A percentile compares a stretch with the other conserved stretches of the same genome.
Evolutionary conservation across 2,888 invertebrate genomes (phyloP).

Genomic region (Catocala fraxini): DNA sequence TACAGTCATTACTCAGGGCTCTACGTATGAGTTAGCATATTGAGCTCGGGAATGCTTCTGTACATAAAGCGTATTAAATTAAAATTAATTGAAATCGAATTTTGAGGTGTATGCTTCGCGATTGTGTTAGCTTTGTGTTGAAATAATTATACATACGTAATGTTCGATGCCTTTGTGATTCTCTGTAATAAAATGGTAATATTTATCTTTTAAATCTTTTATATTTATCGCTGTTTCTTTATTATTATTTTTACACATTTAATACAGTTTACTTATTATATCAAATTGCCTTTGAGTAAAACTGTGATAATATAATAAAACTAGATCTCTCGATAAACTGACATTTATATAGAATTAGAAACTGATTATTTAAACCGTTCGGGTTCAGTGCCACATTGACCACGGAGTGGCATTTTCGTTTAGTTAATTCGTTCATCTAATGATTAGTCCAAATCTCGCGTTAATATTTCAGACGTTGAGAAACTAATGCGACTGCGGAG

Average conservation of each 20-base stretch:
- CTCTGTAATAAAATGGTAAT: neutral
- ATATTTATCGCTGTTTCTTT: no score
- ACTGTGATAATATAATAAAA: no score
- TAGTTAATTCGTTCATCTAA: constrained; percentile 7
- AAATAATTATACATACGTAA: constrained; percentile 6
- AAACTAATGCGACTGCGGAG: constrained; percentile 1
- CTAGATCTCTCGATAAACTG: no score
- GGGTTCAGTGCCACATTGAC: constrained; percentile 18
- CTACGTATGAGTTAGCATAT: constrained; percentile 67
- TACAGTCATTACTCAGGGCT: constrained; percentile 67
- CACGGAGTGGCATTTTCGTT: constrained; percentile 23
- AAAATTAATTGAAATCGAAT: constrained; percentile 54
- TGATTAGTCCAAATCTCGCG: constrained; percentile 15
- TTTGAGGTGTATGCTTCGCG: constrained; percentile 27
- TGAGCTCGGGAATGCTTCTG: constrained; percentile 38
- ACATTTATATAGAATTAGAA: neutral
- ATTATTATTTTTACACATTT: no score
- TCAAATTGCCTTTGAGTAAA: no score
- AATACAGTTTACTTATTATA: no score
- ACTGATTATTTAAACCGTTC: neutral
- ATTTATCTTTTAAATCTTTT: neutral
- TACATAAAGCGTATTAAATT: constrained; percentile 50
- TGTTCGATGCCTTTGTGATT: constrained; percentile 2
- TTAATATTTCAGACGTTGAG: constrained; percentile 5
- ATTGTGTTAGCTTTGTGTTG: constrained; percentile 32